Base-by-base conservation (phyloP, 2,888 invertebrate species). In the Callinectes sapidus region DNA sequence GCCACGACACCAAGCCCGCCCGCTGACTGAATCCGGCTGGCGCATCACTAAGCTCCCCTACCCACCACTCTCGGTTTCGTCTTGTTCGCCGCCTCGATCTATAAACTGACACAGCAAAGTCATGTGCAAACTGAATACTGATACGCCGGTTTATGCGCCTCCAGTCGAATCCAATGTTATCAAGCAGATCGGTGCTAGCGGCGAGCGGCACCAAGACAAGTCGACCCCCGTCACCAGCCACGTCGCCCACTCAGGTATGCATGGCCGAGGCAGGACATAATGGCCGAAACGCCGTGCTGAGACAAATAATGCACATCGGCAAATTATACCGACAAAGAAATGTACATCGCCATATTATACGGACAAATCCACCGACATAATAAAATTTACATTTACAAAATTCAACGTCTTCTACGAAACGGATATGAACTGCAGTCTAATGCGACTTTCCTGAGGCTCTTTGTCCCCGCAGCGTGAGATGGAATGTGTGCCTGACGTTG, bases 371-470 rank as follows among this genome's bases (percentile, higher is more conserved):
- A 35, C 14, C 18, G 81, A 81, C 81, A 81, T 81, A 35, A 81
- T 35, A 81, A 81, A 81, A 35, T 81, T 81, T 35, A 81, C 81
- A 81, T 81, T 81, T 81, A 81, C 81, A 81, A 81, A 81, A 81
- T 35, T 35, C 35, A 35, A 81, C 81, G 81, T 81, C 81, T 32
- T 81, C 28, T 28, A 71, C 71, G 71, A 71, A 71, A 71, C 71
- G 71, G n/a, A 71, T 71, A 71, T n/a, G 71, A 71, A 28, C 28
- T 71, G 71, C 71, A 28, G 71, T 71, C 71, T 23, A 28, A 1
- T 71, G 71, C 28, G 71, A 71, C n/a, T 23, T 28, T 71, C 71
- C 71, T 28, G 28, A 71, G 71, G 71, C 71, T 28, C 71, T 71
- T 28, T 71, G 71, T 71, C 71, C n/a, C 71, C 71, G 71, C 71